These are phyloP conservation scores for Epizoanthus illoricatus DNA, from an alignment of 92 coral and sea anemone species.

Conservation along the genomic window DNA sequence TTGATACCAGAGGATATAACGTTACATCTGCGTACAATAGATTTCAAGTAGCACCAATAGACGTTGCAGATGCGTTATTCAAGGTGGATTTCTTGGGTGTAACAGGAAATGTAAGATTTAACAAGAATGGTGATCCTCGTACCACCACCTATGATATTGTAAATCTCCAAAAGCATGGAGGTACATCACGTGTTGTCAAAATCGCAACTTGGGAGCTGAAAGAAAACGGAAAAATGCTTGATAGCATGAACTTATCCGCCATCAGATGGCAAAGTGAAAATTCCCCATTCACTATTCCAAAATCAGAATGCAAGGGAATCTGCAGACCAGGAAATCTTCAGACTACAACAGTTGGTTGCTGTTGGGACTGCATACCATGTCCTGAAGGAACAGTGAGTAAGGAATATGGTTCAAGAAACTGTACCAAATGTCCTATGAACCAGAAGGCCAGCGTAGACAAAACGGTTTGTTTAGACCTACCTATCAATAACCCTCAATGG, in stretches of 20 bases:
- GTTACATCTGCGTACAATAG: not conserved
- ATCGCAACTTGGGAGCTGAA: too few relatives aligned
- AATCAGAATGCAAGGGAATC: not conserved
- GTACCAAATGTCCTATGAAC: conserved; percentile 52
- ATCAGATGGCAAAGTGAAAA: too few relatives aligned
- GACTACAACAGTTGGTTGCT: conserved; percentile 41
- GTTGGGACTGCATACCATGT: conserved; percentile 69
- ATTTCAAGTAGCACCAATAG: not conserved
- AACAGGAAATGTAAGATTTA: conserved; percentile 16
- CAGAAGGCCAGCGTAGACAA: conserved; percentile 50
- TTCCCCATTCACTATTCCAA: not conserved
- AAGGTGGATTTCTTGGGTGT: conserved; percentile 4
- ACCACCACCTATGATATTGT: conserved; percentile 18
- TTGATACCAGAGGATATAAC: not conserved
- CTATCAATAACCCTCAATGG: conserved; percentile 46
- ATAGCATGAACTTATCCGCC: too few relatives aligned
- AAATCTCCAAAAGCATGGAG: not conserved
- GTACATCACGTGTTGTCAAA: too few relatives aligned
- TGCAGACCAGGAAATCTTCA: not conserved
- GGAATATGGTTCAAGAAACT: conserved; percentile 46
- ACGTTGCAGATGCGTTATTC: not conserved
- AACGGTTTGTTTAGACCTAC: conserved; percentile 48
- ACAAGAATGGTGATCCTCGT: conserved; percentile 4
- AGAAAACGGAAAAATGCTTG: too few relatives aligned
- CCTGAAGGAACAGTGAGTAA: conserved; percentile 62